phyloP scores from a whole-genome alignment of 2,888 invertebrate species.

The Plagiodera versicolora region DNA sequence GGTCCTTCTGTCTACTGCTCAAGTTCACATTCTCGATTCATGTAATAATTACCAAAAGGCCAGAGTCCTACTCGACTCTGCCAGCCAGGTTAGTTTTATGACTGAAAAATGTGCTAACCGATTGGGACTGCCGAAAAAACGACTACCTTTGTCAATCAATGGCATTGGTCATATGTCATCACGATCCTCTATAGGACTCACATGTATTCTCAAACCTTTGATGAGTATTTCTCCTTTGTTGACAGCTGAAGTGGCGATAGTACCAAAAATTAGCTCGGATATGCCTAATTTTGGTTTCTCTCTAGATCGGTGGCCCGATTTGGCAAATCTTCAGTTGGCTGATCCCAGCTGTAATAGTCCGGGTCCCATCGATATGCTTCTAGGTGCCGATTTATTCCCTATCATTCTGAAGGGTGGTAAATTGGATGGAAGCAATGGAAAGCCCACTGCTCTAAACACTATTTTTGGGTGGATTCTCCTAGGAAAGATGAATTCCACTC shows the following conservation, averaged over 20 bases:
- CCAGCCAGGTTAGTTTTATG: not conserved
- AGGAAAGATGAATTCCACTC: not conserved
- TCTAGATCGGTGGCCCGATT: not conserved
- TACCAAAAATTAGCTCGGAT: not conserved
- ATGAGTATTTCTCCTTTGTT: not conserved
- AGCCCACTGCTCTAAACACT: not conserved
- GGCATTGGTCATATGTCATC: not conserved
- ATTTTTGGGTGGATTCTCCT: not conserved
- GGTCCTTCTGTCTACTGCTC: not conserved
- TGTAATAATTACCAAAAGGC: too few relatives aligned
- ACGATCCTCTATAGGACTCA: not conserved
- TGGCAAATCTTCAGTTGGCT: not conserved
- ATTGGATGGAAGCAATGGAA: not conserved
- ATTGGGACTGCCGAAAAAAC: not conserved
- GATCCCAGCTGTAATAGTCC: not conserved
- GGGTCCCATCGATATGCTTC: not conserved
- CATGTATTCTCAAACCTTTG: not conserved
- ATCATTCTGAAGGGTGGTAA: not conserved
- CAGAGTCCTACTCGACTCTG: too few relatives aligned
- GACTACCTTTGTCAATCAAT: not conserved
- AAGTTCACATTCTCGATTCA: not conserved
- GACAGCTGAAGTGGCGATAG: not conserved
- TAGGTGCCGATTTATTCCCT: not conserved
- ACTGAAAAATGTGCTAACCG: not conserved
- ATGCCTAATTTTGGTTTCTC: not conserved